Evolutionary conservation across 2,797 vertebrate genomes (phyloP).

Genomic region (Lepidocolaptes lacrymiger): DNA sequence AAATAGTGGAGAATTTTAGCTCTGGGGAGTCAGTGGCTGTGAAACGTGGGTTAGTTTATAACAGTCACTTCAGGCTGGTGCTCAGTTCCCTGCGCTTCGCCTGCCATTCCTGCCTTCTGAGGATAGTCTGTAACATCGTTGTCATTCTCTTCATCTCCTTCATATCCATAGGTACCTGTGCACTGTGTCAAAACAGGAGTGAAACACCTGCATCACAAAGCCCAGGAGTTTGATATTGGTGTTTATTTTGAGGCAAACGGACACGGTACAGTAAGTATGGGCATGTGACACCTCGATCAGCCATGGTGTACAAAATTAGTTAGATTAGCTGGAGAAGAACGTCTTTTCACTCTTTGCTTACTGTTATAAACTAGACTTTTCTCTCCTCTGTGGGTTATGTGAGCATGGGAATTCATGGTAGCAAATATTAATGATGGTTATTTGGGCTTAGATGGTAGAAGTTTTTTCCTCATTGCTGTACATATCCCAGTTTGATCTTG

Average conservation of each 20-base stretch:
- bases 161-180: constrained; percentile 82
- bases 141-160: background rate
- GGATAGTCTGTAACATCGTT: background rate
- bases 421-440: background rate
- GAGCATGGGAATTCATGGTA: background rate
- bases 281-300: background rate
- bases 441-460: background rate
- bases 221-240: constrained; percentile 91
- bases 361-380: background rate
- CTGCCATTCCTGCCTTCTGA: fast-evolving
- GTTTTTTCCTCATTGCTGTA: background rate
- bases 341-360: background rate
- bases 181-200: constrained; percentile 94
- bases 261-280: constrained; percentile 91
- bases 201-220: constrained; percentile 94
- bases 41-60: background rate
- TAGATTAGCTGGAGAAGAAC: background rate
- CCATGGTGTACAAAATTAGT: fast-evolving
- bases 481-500: background rate
- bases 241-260: constrained; percentile 98
- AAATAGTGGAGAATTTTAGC: background rate
- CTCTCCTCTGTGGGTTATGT: background rate
- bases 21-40: background rate
- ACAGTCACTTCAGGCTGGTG: fast-evolving
- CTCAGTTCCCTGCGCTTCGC: background rate